Evolutionary conservation across 2,888 invertebrate species (phyloP).

Genomic region (Cryptocephalus moraei): DNA sequence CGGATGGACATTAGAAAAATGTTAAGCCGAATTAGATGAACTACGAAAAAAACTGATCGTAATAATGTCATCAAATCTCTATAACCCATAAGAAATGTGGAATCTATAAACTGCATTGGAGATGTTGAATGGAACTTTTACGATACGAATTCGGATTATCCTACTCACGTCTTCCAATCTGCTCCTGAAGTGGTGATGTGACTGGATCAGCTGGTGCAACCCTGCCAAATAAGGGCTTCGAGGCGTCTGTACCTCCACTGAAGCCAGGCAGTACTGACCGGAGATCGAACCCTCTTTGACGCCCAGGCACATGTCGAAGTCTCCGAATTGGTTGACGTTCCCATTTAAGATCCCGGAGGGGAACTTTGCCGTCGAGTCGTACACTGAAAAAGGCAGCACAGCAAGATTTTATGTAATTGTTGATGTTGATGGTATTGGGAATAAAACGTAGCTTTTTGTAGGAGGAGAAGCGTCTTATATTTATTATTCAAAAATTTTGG

Average conservation of each 20-base stretch:
- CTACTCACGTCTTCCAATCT: constrained; percentile 56
- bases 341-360: constrained; percentile 37
- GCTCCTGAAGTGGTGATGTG: constrained; percentile 54
- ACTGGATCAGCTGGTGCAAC: constrained; percentile 45
- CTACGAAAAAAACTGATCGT: no score
- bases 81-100: no score
- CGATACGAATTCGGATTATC: no score
- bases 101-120: no score
- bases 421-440: no score
- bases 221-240: constrained; percentile 41
- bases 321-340: constrained; percentile 37
- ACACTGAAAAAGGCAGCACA: constrained; percentile 27
- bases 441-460: no score
- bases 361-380: constrained; percentile 36
- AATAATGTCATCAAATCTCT: no score
- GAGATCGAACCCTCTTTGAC: constrained; percentile 33
- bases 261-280: constrained; percentile 57
- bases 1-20: no score
- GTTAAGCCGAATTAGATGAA: no score
- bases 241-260: constrained; percentile 42
- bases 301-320: constrained; percentile 35
- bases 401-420: background rate
- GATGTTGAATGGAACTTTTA: no score
- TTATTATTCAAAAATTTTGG: no score
- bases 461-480: no score